Evolutionary conservation across 1,140 invertebrate species (phyloP).

Genomic region (Drosophila funebris): DNA sequence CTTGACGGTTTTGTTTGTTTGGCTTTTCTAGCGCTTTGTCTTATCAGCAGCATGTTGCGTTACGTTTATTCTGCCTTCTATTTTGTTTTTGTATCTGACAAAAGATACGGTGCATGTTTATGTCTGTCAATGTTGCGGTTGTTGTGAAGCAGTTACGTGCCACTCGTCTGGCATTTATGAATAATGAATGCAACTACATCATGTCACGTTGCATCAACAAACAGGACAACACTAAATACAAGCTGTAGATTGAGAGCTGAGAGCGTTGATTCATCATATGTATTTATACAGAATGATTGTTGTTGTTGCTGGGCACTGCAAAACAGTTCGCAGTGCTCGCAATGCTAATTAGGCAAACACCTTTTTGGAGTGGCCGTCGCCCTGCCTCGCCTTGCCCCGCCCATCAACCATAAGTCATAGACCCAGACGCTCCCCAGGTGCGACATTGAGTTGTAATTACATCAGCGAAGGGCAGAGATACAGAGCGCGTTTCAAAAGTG

Average conservation of each 20-base stretch:
- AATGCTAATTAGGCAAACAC: conserved; percentile 46
- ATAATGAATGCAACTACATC: conserved; percentile 43
- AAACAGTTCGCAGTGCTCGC: conserved; percentile 14
- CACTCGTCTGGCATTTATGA: conserved; percentile 44
- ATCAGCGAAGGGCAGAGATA: conserved; percentile 14
- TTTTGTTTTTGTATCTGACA: conserved; percentile 33
- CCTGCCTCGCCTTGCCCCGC: conserved; percentile 36
- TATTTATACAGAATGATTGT: not conserved
- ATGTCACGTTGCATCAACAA: conserved; percentile 50
- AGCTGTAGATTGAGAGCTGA: not conserved
- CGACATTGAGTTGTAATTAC: conserved; percentile 45
- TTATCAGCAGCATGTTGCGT: conserved; percentile 35
- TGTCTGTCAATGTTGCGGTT: conserved; percentile 36
- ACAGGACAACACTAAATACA: conserved; percentile 9
- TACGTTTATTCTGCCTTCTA: conserved; percentile 3
- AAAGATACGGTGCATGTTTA: conserved; percentile 24
- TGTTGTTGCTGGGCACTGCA: conserved; percentile 8
- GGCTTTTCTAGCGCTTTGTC: conserved; percentile 23
- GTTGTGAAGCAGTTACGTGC: conserved; percentile 43
- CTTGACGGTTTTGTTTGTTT: conserved; percentile 4
- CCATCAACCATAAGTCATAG: conserved; percentile 30
- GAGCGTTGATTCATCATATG: conserved; percentile 30
- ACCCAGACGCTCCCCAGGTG: conserved; percentile 11
- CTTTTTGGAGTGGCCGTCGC: conserved; percentile 9
- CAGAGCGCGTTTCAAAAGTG: no score